These are phyloP conservation scores for Penaeus chinensis DNA, from an alignment of 1,140 invertebrate genomes.

Conservation along the genomic window DNA sequence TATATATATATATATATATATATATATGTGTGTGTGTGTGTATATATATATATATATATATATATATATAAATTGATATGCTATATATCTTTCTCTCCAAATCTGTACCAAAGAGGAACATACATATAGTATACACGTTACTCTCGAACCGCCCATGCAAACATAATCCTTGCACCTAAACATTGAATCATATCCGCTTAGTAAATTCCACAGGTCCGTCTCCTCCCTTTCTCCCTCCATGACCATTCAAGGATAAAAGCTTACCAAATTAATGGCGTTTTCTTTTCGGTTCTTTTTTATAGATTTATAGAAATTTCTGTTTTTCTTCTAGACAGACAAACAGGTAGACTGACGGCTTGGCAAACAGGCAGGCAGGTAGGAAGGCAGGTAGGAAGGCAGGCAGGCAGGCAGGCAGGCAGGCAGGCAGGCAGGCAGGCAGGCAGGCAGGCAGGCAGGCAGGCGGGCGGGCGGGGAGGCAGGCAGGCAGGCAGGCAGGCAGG, in stretches of 20 bases:
- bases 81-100: not conserved
- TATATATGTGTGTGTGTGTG: not conserved
- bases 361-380: not conserved
- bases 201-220: too few relatives aligned
- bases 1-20: conserved; percentile 22
- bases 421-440: too few relatives aligned
- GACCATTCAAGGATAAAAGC: too few relatives aligned
- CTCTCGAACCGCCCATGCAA: not conserved
- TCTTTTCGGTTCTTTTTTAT: too few relatives aligned
- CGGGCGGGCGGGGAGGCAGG: not conserved
- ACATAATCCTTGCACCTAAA: not conserved
- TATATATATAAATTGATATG: not conserved
- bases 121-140: not conserved
- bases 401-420: too few relatives aligned
- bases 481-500: not conserved
- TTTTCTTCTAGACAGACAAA: too few relatives aligned
- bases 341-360: not conserved
- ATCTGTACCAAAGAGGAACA: not conserved
- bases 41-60: conserved; percentile 9
- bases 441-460: not conserved
- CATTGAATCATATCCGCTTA: not conserved
- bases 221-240: too few relatives aligned
- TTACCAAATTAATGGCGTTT: too few relatives aligned
- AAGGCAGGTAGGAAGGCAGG: not conserved
- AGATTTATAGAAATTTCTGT: too few relatives aligned